A percentile compares a stretch with the other conserved stretches of the same genome.
Evolutionary conservation across 2,888 invertebrate species (phyloP).

Genomic region (Troides oblongomaculatus): DNA sequence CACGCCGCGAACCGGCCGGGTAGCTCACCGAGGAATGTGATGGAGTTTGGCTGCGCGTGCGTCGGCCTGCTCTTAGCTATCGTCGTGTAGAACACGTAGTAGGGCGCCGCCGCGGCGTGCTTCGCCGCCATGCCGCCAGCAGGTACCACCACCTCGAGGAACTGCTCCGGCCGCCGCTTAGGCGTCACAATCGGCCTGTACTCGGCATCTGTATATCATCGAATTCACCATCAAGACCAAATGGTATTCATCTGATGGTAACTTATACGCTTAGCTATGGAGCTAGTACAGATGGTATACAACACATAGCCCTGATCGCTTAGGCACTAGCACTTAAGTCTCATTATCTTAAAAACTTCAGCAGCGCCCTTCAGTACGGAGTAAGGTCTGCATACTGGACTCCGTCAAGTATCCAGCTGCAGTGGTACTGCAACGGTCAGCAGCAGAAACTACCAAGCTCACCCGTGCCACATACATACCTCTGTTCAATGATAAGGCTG

Average conservation of each 20-base stretch:
- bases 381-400: too few relatives aligned
- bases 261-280: too few relatives aligned
- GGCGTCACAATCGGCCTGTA: slow-evolving; percentile 63
- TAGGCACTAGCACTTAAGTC: too few relatives aligned
- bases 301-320: too few relatives aligned
- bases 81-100: slow-evolving; percentile 87
- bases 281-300: too few relatives aligned
- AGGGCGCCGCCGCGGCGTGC: slow-evolving; percentile 84
- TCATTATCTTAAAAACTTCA: too few relatives aligned
- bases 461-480: neutral
- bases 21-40: slow-evolving; percentile 83
- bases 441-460: too few relatives aligned
- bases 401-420: too few relatives aligned
- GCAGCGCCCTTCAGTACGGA: too few relatives aligned
- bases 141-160: slow-evolving; percentile 78
- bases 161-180: slow-evolving; percentile 57
- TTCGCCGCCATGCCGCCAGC: slow-evolving; percentile 83
- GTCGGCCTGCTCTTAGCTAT: slow-evolving; percentile 83
- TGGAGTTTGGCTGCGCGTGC: slow-evolving; percentile 81
- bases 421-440: too few relatives aligned
- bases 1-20: neutral
- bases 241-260: too few relatives aligned
- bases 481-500: neutral
- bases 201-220: slow-evolving; percentile 46
- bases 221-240: too few relatives aligned